Conservation (phyloP, 2,113 vertebrate species). For the Hucho hucho region DNA sequence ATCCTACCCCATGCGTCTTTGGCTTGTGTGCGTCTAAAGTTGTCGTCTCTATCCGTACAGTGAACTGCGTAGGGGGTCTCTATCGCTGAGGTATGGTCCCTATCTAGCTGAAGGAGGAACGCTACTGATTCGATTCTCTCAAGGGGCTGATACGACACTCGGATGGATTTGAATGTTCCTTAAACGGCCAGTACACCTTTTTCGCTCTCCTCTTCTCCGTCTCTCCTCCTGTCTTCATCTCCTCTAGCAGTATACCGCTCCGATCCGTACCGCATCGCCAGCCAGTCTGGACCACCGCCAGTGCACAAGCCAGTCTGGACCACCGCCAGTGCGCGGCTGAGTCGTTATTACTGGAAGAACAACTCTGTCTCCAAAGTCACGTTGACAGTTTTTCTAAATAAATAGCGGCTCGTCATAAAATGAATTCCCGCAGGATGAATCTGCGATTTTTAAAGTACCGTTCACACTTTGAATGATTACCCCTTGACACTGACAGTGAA, state of each 20-base stretch:
- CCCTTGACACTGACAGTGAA: neutral
- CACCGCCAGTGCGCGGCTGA: constrained; percentile 31
- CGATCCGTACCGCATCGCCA: constrained; percentile 13
- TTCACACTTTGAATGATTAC: neutral
- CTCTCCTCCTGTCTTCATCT: constrained; percentile 46
- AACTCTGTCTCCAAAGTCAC: neutral
- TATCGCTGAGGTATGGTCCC: constrained; percentile 25
- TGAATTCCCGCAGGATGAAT: neutral
- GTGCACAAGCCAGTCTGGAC: neutral
- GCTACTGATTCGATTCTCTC: constrained; percentile 25
- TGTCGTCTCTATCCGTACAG: too few species aligned
- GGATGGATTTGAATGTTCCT: constrained; percentile 32
- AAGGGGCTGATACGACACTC: constrained; percentile 22
- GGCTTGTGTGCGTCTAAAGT: neutral
- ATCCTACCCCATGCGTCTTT: constrained; percentile 36
- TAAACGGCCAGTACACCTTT: constrained; percentile 56
- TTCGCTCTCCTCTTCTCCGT: constrained; percentile 37
- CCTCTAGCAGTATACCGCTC: neutral
- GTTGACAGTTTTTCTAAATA: neutral
- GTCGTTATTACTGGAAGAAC: constrained; percentile 52
- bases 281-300: neutral
- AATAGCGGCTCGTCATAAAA: neutral
- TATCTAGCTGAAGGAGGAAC: constrained; percentile 5
- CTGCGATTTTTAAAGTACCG: neutral
- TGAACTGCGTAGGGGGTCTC: too few species aligned